Base-by-base conservation (phyloP, 2,797 vertebrate species). In the Tenualosa ilisha region DNA sequence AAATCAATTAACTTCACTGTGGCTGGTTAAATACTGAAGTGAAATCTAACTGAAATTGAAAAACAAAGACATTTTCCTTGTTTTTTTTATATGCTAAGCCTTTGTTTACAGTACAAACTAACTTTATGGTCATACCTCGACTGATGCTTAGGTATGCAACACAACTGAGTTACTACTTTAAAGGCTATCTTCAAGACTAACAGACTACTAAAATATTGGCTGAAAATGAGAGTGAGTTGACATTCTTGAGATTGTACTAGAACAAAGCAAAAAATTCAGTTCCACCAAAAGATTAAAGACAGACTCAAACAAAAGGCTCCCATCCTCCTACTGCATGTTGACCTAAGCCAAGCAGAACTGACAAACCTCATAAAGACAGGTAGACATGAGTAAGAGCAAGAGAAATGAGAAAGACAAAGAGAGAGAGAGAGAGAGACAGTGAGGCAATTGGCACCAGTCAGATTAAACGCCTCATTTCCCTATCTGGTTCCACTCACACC, bases 401-500 rank as follows among this genome's bases (percentile, higher is more conserved):
- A 37, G 63, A 12, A 72, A 31, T 4, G 68, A 72, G n/a, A 72
- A 31, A 72, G n/a, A 68, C 7, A 68, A 9, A 72, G 26, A 72
- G 68, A 72, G 68, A 26, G 13, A 68, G 8, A n/a, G 22, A 82
- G 31, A 75, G 84, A 84, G 81, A 72, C 24, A 53, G 51, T 86
- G 26, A 51, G 49, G 43, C 53, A 54, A 81, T 46, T 46, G 40
- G 37, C 75, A 59, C 81, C 68, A 68, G 53, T 53, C 40, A 85
- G 43, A 82, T 82, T 86, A 86, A 61, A 81, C 3, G 31, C 53
- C 82, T 85, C 54, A 65, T 79, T 87, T 84, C 56, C 15, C 46
- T 40, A 68, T 81, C 87, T 54, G 20, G 46, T 50, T 88, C 81
- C 37, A 15, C 43, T 26, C 86, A 68, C 81, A 85, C 85, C 81